Evolutionary conservation across 2,113 vertebrate species (phyloP), one percentile per base, ranked within the genome.

Genomic region (Eulemur macaco): DNA sequence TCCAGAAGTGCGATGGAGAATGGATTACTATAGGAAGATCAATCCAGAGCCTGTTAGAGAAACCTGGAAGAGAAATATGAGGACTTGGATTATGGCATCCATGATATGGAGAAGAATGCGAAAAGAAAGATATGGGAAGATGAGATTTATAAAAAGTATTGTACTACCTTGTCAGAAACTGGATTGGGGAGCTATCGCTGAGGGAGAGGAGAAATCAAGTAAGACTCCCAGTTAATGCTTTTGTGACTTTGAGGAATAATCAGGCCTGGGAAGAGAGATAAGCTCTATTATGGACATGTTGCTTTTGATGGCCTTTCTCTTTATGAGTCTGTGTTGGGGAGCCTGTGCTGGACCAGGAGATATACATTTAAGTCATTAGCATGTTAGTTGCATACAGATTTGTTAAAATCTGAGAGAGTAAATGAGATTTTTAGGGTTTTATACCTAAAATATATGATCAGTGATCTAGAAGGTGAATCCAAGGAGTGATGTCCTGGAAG

Each of bases 191-290:
- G 18, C 7, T 56, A 25, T 68, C 29, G 14, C 2, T 58, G 27
- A 91, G 17, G 68, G 34, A 69, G 66, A 54, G 14, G 11, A 86
- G 42, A 89, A 94, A 71, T 54, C 25, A 25, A 94, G 8, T 39
- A 39, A 56, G 10, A 88, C 18, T 56, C 17, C 10, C 74, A 86
- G 56, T 29, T 81, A 81, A 42, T 14, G 21, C 63, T 31, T 89
- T 64, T 94, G 27, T 93, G 73, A 69, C 37, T 93, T 88, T 78
- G 10, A 93, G 92, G 47, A 97, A 95, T 15, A 10, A 71, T 52
- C n/a, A 60, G 21, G 9, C 69, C 42, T 74, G 13, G 39, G 45
- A 86, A 42, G 14, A 93, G 42, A 83, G 56, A 45, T 1, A 54
- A 39, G 25, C 4, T 80, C 39, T 42, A 15, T 27, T 83, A 12